Base-by-base conservation (phyloP, 2,888 invertebrate genomes). In the Ellobium chinense region DNA sequence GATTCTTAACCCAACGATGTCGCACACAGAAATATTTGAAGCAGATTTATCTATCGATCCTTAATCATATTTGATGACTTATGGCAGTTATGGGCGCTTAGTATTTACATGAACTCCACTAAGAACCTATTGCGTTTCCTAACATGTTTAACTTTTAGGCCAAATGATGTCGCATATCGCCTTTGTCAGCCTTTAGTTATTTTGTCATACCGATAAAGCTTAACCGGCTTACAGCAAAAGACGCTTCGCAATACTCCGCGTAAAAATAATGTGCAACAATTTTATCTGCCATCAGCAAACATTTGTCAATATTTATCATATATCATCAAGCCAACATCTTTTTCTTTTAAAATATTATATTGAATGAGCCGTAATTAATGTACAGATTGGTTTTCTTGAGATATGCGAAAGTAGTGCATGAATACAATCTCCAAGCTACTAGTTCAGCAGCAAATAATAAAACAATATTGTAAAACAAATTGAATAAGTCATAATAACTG, bases 161-260 rank as follows among this genome's bases (percentile, higher is more conserved):
- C 24, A 27, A 24, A 18, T 27, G 3, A 31, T 29, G 27, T 63
- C 2, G 12, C 46, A 7, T 12, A 46, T 7, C 46, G 18, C 46
- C 46, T 46, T 46, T 7, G 12, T 24, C n/a, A 60, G 60, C 7
- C 60, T 60, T n/a, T n/a, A n/a, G n/a, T n/a, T n/a, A n/a, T n/a
- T n/a, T n/a, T n/a, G n/a, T n/a, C n/a, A n/a, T 60, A 60, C 29
- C 24, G 31, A 68, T 24, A 68, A 9, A 5, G 24, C 7, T 72
- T 21, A 37, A 36, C 66, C 76, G 12, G 21, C 1, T 9, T 27
- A 76, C 76, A 65, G 54, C 27, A 76, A 76, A 76, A 54, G 76
- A 76, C 76, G 76, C 76, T 76, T 62, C 12, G 12, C 18, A 54
- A 24, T 24, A 66, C 1, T 21, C 3, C 66, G 76, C 65, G 27